These are phyloP conservation scores for Podocnemis expansa DNA, from an alignment of 2,113 vertebrate species.

Conservation along the genomic window DNA sequence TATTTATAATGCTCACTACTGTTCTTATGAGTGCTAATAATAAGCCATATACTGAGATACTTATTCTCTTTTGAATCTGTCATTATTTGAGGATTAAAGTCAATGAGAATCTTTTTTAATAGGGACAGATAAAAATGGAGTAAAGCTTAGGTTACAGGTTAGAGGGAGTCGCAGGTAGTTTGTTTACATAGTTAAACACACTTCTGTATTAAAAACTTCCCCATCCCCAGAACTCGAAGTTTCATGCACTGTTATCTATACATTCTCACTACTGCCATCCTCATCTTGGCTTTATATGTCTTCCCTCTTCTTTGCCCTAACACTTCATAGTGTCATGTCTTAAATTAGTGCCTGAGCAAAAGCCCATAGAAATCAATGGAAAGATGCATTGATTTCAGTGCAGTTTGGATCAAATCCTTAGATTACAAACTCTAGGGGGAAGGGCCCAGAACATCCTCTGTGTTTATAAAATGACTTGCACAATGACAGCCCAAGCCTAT, in stretches of 20 bases:
- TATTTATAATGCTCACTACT: not conserved
- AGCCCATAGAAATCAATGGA: not conserved
- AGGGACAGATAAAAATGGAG: not conserved
- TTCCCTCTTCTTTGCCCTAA: not conserved
- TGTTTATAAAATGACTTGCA: not conserved
- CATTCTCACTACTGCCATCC: not conserved
- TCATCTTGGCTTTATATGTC: not conserved
- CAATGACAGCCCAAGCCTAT: not conserved
- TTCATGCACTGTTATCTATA: not conserved
- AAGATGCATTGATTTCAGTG: not conserved
- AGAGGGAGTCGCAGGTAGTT: not conserved
- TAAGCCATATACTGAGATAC: not conserved
- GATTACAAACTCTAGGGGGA: not conserved
- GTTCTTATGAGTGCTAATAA: not conserved
- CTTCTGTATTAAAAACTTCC: no score
- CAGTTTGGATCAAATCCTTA: not conserved
- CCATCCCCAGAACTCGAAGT: not conserved
- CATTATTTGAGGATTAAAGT: rapidly evolving
- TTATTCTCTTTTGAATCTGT: not conserved
- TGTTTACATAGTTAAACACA: not conserved
- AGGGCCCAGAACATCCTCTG: not conserved
- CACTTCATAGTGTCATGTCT: not conserved
- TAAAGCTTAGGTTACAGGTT: not conserved
- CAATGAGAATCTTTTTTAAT: not conserved
- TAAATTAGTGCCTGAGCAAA: not conserved